These are phyloP conservation scores for Luidia sarsii DNA, from an alignment of 53 echinoderm and acorn worm genomes.

Conservation along the genomic window DNA sequence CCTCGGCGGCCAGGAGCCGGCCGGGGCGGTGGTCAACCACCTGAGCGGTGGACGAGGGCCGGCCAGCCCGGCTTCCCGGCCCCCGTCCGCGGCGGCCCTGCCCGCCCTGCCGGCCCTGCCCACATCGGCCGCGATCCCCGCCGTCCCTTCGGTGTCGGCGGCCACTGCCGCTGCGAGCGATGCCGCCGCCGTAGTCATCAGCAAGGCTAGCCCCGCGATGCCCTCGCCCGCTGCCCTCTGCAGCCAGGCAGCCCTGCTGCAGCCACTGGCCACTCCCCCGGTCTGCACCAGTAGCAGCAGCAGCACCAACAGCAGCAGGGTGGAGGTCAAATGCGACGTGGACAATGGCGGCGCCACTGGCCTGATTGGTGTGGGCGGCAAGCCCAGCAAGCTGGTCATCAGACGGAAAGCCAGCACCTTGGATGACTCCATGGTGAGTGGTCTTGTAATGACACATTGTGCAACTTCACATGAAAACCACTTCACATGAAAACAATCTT, in stretches of 20 bases:
- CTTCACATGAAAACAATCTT: too few species aligned
- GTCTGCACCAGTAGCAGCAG: too few species aligned
- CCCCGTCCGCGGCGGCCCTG: constrained; percentile 47
- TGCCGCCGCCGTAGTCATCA: neutral
- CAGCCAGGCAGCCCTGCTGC: neutral
- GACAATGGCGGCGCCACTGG: too few species aligned
- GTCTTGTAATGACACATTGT: too few species aligned
- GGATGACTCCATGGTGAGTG: constrained; percentile 6
- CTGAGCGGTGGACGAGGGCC: constrained; percentile 60
- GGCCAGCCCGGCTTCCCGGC: constrained; percentile 61
- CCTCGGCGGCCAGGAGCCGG: constrained; percentile 59
- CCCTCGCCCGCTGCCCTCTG: neutral
- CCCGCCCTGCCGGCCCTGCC: constrained; percentile 55
- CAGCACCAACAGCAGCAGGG: too few species aligned
- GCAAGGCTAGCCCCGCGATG: neutral
- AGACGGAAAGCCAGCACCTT: constrained; percentile 40
- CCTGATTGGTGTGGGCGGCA: too few species aligned
- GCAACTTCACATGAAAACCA: too few species aligned
- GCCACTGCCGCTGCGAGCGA: neutral
- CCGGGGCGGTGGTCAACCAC: constrained; percentile 78
- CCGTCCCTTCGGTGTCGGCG: neutral
- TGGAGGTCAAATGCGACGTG: constrained; percentile 34
- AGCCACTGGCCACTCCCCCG: constrained; percentile 15
- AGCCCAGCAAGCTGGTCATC: constrained; percentile 49
- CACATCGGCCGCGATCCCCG: neutral